Percentiles rank a stretch among this genome's conserved stretches.
Conservation (phyloP, 2,797 vertebrate genomes). For the Spea hammondii region DNA sequence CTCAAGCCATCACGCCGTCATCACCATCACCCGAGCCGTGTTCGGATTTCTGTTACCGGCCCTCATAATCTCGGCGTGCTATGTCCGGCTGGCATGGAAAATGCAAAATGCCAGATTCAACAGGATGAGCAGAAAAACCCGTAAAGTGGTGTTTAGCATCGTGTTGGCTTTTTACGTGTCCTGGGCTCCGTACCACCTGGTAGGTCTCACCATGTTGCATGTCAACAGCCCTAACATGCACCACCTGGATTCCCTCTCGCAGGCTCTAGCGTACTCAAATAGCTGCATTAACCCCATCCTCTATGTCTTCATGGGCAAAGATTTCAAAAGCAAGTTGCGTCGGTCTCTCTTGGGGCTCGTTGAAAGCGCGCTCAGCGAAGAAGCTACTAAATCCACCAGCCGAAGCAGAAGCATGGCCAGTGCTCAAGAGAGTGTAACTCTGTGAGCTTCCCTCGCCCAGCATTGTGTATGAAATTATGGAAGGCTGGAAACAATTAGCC, state of each 20-base stretch:
- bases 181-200: conserved; percentile 67
- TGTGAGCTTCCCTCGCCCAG: not conserved
- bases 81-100: conserved; percentile 53
- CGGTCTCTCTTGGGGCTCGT: conserved; percentile 66
- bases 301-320: conserved; percentile 75
- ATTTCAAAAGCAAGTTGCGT: conserved; percentile 69
- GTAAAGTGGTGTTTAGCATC: conserved; percentile 53
- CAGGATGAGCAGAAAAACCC: conserved; percentile 56
- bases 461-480: no score
- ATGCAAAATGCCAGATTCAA: conserved; percentile 27
- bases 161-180: conserved; percentile 64
- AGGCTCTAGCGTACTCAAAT: conserved; percentile 70
- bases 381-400: conserved; percentile 46
- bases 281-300: conserved; percentile 79
- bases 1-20: not conserved
- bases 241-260: conserved; percentile 61
- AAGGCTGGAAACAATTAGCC: no score
- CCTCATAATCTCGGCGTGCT: conserved; percentile 60
- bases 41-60: conserved; percentile 67
- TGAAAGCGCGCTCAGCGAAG: conserved; percentile 72
- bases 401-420: conserved; percentile 43
- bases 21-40: conserved; percentile 56
- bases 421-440: not conserved
- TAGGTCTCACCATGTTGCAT: conserved; percentile 57
- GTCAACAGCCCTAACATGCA: conserved; percentile 23